Conservation (phyloP, 2,888 invertebrate genomes). For the Blastobasis lacticolella region DNA sequence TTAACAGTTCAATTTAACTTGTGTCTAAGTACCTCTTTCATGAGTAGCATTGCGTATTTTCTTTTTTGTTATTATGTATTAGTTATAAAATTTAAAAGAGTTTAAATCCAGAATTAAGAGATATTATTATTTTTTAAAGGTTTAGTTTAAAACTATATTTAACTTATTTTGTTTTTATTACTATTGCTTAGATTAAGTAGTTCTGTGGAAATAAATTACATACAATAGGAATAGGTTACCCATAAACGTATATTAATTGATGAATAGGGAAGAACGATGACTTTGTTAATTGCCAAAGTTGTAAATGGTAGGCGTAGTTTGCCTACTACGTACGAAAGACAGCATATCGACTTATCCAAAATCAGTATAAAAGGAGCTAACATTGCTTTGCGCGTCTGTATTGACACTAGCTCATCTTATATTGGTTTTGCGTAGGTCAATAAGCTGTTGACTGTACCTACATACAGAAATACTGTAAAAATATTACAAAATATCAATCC, state of each 20-base stretch:
- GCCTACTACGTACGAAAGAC: constrained; percentile 18
- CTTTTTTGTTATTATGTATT: constrained; percentile 48
- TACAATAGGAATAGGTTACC: constrained; percentile 5
- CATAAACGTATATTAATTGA: constrained; percentile 16
- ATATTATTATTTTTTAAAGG: constrained; percentile 57
- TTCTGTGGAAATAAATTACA: constrained; percentile 3
- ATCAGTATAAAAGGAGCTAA: too few species aligned
- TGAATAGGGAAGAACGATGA: constrained; percentile 14
- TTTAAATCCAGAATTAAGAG: constrained; percentile 64
- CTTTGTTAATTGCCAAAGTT: constrained; percentile 35
- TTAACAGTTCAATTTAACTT: constrained; percentile 19
- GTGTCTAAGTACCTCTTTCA: constrained; percentile 27
- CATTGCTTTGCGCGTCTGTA: too few species aligned
- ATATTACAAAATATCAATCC: constrained; percentile 8
- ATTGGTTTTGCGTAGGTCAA: not conserved
- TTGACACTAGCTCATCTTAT: too few species aligned
- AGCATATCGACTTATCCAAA: not conserved
- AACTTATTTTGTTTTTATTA: constrained; percentile 1
- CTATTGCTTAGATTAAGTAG: not conserved
- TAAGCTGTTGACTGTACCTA: not conserved
- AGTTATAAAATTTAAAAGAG: constrained; percentile 55
- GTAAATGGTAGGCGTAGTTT: constrained; percentile 6
- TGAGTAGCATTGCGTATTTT: constrained; percentile 38
- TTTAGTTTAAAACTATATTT: constrained; percentile 1
- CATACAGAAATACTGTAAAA: not conserved